Evolutionary conservation across 2,113 vertebrate genomes (phyloP).

Genomic region (Cathartes aura): DNA sequence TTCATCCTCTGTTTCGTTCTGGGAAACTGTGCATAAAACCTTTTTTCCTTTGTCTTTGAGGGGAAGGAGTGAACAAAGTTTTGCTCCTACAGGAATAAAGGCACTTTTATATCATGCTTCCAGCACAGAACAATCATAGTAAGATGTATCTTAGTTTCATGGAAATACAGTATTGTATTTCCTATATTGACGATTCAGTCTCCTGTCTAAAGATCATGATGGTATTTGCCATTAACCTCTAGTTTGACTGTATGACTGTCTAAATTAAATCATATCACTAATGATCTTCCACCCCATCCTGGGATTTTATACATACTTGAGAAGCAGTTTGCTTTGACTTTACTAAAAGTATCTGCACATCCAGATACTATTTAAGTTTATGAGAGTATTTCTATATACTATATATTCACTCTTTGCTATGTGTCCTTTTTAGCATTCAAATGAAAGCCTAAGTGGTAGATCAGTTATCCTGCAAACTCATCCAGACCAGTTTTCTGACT

Average conservation of each 20-base stretch:
- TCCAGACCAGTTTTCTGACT: not conserved
- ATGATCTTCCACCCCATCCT: not conserved
- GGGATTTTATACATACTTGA: not conserved
- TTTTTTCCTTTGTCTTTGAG: not conserved
- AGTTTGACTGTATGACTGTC: not conserved
- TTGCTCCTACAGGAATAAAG: not conserved
- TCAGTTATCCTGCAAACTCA: not conserved
- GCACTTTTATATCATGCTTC: not conserved
- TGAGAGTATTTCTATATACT: not conserved
- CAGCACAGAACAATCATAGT: not conserved
- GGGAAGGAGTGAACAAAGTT: not conserved
- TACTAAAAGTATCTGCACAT: not conserved
- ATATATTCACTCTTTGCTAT: not conserved
- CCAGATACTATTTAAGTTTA: not conserved
- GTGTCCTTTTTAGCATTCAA: not conserved
- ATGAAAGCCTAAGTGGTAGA: not conserved
- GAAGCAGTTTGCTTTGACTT: not conserved
- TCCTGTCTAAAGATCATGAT: not conserved
- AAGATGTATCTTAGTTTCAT: not conserved
- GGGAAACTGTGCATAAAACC: not conserved
- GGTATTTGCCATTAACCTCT: not conserved
- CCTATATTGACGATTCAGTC: not conserved
- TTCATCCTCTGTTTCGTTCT: not conserved
- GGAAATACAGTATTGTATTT: not conserved
- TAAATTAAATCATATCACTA: not conserved